Conservation (phyloP, 2,113 vertebrate genomes). For the Barnardius zonarius region DNA sequence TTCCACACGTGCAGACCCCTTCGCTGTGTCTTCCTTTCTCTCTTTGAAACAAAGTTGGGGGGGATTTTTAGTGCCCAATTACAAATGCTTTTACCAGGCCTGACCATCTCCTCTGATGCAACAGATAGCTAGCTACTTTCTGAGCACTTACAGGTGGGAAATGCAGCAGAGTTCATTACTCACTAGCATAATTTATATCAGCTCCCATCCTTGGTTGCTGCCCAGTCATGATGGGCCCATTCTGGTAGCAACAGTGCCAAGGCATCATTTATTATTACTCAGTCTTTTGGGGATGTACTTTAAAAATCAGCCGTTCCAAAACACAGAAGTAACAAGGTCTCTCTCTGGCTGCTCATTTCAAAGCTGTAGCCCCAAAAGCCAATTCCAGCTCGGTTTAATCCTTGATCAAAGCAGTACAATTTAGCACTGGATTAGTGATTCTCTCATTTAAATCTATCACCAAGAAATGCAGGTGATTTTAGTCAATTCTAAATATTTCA, state of each 20-base stretch:
- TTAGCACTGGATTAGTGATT: slow-evolving; percentile 52
- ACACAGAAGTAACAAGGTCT: neutral
- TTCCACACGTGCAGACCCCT: neutral
- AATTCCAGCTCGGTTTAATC: slow-evolving; percentile 57
- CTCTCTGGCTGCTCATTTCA: neutral
- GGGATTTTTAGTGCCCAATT: neutral
- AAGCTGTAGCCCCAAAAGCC: slow-evolving; percentile 16
- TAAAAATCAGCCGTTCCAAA: neutral
- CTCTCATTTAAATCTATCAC: slow-evolving; percentile 34
- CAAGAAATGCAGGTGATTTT: slow-evolving; percentile 36
- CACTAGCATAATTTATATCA: neutral
- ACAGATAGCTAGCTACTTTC: neutral
- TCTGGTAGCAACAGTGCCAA: neutral
- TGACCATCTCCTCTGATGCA: neutral
- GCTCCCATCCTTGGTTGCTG: neutral
- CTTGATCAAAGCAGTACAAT: slow-evolving; percentile 65
- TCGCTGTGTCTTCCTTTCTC: neutral
- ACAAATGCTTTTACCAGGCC: neutral
- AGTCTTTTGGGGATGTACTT: neutral
- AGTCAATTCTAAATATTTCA: slow-evolving; percentile 1
- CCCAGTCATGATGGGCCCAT: neutral
- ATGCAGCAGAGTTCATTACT: neutral
- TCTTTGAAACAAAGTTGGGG: neutral
- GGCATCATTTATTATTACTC: neutral
- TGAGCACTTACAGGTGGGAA: neutral